Conservation (phyloP, 1,140 invertebrate species). For the Drosophila eugracilis region DNA sequence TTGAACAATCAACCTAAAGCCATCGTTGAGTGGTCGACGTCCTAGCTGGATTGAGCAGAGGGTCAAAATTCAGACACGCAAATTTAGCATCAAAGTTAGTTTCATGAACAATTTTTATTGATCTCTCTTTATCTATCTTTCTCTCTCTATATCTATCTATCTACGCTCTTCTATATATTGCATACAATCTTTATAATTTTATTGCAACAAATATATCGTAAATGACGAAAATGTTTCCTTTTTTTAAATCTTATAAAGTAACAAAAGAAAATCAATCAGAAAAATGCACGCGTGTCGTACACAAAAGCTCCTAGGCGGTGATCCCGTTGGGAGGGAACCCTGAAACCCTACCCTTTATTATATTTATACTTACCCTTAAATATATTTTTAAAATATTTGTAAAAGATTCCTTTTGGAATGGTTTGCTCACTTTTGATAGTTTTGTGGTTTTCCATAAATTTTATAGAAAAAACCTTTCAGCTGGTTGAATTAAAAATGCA, state of each 20-base stretch:
- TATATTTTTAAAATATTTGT: too few species aligned
- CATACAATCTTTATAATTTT: slow-evolving; percentile 69
- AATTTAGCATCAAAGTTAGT: slow-evolving; percentile 85
- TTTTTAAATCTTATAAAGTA: slow-evolving; percentile 14
- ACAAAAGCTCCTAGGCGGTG: slow-evolving; percentile 20
- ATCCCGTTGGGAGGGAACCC: neutral
- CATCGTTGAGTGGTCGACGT: slow-evolving; percentile 85
- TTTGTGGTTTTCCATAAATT: neutral
- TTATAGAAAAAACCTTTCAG: too few species aligned
- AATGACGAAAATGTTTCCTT: slow-evolving; percentile 25
- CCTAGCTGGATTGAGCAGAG: slow-evolving; percentile 85
- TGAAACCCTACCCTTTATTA: too few species aligned
- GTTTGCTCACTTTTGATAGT: neutral
- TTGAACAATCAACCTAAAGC: slow-evolving; percentile 78
- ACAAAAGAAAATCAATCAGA: slow-evolving; percentile 31
- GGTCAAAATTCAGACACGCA: slow-evolving; percentile 85
- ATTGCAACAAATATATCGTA: slow-evolving; percentile 46
- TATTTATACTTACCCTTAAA: too few species aligned
- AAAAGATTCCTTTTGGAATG: neutral
- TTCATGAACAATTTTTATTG: slow-evolving; percentile 83
- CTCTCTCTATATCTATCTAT: slow-evolving; percentile 64
- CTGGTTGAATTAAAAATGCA: too few species aligned
- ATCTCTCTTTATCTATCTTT: slow-evolving; percentile 69
- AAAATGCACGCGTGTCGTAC: slow-evolving; percentile 29
- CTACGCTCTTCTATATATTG: slow-evolving; percentile 70